phyloP scores from a whole-genome alignment of 30 jellyfish, hydroid and myxozoan genomes.

The Aurelia aurita complex sp. Pacific region DNA sequence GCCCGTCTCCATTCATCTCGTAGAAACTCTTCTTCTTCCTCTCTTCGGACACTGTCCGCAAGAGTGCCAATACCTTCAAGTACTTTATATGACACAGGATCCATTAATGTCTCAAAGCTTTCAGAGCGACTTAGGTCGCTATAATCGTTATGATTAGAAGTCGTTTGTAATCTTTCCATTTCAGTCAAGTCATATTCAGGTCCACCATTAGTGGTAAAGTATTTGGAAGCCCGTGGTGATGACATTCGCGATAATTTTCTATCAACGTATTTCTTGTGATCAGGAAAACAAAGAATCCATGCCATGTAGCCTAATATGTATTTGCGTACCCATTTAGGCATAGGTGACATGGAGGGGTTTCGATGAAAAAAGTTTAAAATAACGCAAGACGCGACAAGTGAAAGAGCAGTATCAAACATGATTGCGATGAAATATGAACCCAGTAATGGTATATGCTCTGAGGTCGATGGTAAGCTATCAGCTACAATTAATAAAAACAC shows the following conservation, averaged over 20 bases:
- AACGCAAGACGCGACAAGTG: constrained; percentile 82
- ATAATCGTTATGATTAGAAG: constrained; percentile 56
- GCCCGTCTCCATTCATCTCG: constrained; percentile 84
- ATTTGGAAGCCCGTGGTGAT: constrained; percentile 39
- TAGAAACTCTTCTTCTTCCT: constrained; percentile 76
- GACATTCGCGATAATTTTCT: constrained; percentile 28
- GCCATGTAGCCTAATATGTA: constrained; percentile 75
- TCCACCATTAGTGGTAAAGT: constrained; percentile 61
- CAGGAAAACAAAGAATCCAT: constrained; percentile 58
- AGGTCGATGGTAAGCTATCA: constrained; percentile 82
- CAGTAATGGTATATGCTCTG: constrained; percentile 77
- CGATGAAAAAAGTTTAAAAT: constrained; percentile 81
- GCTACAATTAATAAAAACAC: constrained; percentile 78
- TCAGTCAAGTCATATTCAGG: constrained; percentile 58
- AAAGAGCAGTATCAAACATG: constrained; percentile 84
- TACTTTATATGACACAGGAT: constrained; percentile 73
- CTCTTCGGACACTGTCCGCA: constrained; percentile 79
- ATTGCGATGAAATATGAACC: constrained; percentile 80
- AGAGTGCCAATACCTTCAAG: constrained; percentile 78
- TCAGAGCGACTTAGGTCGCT: constrained; percentile 59
- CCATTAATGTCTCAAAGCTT: constrained; percentile 75
- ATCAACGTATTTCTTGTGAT: constrained; percentile 43
- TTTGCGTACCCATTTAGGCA: constrained; percentile 81
- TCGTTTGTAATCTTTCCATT: constrained; percentile 57
- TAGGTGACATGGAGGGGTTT: constrained; percentile 83